Evolutionary conservation across 2,797 vertebrate species (phyloP), one percentile per base, ranked within the genome.

Genomic region (Lacerta bilineata): DNA sequence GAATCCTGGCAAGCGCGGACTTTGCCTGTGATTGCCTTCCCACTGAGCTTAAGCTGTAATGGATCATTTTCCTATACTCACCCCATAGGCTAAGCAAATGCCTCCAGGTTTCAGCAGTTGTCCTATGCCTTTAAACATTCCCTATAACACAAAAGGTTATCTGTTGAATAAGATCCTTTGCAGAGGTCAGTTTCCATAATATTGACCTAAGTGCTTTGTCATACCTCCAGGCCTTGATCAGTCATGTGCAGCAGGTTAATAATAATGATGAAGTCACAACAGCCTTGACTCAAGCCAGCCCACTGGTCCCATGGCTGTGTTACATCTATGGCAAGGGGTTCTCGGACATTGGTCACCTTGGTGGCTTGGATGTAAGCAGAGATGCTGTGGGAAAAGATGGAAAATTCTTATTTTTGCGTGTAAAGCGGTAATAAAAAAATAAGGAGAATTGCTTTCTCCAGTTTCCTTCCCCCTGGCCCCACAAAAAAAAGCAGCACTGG

Each of bases 231-330:
- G 15, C 69, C 71, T 89, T 41, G 69, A 18, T 80, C 59, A 68
- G 84, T 80, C 93, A 97, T 96, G 23, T 97, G 97, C 50, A 98
- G 93, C 89, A 97, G 59, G 66, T 97, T 97, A 76, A 97, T 96
- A 59, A 96, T 95, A 43, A 97, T 29, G 20, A 97, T 92, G 81
- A 96, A 33, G 2, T 97, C 97, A 91, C 96, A 97, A 80, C 96
- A 97, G 46, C 33, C 90, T 15, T 8, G 78, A 39, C 88, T 66
- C 64, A 97, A 90, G 2, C 96, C 96, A 10, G 95, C 95, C 97
- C 97, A 97, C 85, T 97, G 96, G 83, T 97, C 95, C 96, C 96
- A 97, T 0, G 95, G 93, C 43, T 97, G 95, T 1, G 95, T 94
- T 61, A 95, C 96, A 69, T 97, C 97, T 87, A 97, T 91, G 89